phyloP scores from a whole-genome alignment of 35 echinoderm and acorn worm species.

The Heliocidaris tuberculata region DNA sequence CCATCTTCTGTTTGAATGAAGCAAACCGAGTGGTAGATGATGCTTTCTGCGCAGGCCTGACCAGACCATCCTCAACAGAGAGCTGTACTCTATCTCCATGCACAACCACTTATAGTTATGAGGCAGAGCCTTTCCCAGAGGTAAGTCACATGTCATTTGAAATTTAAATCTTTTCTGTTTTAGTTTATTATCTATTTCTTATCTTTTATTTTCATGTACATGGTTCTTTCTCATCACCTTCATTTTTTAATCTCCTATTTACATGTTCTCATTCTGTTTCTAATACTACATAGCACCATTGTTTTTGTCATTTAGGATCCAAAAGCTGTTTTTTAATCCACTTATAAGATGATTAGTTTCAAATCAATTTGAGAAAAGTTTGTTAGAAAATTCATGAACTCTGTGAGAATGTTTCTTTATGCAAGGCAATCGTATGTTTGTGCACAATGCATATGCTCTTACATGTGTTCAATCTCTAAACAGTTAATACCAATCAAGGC shows the following conservation, averaged over 20 bases:
- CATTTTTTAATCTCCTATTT: too few relatives aligned
- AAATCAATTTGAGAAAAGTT: too few relatives aligned
- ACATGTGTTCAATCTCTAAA: background rate
- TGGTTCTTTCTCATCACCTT: background rate
- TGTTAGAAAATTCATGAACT: too few relatives aligned
- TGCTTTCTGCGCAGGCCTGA: slow-evolving; percentile 26
- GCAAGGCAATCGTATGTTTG: background rate
- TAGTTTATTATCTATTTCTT: background rate
- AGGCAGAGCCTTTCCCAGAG: background rate
- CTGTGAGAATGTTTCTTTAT: too few relatives aligned
- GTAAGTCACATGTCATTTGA: background rate
- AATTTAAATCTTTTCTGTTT: background rate
- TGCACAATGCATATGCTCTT: background rate
- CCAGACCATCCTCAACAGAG: background rate
- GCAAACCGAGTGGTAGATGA: slow-evolving; percentile 2
- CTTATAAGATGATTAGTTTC: too few relatives aligned
- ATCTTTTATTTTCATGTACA: background rate
- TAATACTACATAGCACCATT: too few relatives aligned
- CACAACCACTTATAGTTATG: slow-evolving; percentile 5
- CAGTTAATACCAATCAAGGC: too few relatives aligned
- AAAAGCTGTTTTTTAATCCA: too few relatives aligned
- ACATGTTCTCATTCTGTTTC: too few relatives aligned
- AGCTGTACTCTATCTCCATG: slow-evolving; percentile 26
- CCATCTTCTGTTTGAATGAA: slow-evolving; percentile 46
- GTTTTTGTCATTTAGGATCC: too few relatives aligned